These are phyloP conservation scores for Eulithis prunata DNA, from an alignment of 2,888 invertebrate genomes.

Conservation along the genomic window DNA sequence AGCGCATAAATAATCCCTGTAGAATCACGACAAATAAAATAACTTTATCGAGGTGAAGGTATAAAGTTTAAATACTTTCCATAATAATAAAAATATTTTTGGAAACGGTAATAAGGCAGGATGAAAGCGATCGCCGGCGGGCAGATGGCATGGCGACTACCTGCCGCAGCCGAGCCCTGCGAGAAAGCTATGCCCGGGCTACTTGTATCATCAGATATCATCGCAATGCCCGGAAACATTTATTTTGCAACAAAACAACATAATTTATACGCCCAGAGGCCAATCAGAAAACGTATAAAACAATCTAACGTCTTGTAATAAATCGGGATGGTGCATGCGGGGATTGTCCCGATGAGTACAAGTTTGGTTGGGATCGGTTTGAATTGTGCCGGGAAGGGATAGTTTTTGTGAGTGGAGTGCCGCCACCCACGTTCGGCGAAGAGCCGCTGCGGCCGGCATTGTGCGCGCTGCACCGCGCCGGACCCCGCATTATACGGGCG, in stretches of 20 bases:
- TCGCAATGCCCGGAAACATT: slow-evolving; percentile 58
- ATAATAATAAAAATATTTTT: slow-evolving; percentile 80
- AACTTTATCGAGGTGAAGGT: slow-evolving; percentile 72
- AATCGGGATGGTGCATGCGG: slow-evolving; percentile 30
- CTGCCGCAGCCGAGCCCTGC: slow-evolving; percentile 58
- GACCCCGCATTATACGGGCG: slow-evolving; percentile 78
- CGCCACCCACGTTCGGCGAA: slow-evolving; percentile 79
- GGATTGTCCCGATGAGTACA: slow-evolving; percentile 37
- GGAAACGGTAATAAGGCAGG: slow-evolving; percentile 76
- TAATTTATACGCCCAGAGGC: slow-evolving; percentile 44
- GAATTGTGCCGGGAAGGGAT: slow-evolving; percentile 57
- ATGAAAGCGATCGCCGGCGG: slow-evolving; percentile 79
- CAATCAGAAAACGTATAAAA: slow-evolving; percentile 32
- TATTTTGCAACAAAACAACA: slow-evolving; percentile 57
- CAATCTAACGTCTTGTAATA: slow-evolving; percentile 36
- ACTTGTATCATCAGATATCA: slow-evolving; percentile 51
- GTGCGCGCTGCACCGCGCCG: slow-evolving; percentile 65
- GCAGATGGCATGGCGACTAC: slow-evolving; percentile 71
- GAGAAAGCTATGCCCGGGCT: slow-evolving; percentile 63
- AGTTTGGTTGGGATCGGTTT: slow-evolving; percentile 45
- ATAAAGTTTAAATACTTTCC: slow-evolving; percentile 77
- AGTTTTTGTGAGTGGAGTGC: slow-evolving; percentile 65
- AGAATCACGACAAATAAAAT: slow-evolving; percentile 76
- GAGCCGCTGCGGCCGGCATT: slow-evolving; percentile 67
- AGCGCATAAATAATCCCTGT: slow-evolving; percentile 73